Conservation (phyloP, 2,888 invertebrate species). For the Amphiduros pacificus region DNA sequence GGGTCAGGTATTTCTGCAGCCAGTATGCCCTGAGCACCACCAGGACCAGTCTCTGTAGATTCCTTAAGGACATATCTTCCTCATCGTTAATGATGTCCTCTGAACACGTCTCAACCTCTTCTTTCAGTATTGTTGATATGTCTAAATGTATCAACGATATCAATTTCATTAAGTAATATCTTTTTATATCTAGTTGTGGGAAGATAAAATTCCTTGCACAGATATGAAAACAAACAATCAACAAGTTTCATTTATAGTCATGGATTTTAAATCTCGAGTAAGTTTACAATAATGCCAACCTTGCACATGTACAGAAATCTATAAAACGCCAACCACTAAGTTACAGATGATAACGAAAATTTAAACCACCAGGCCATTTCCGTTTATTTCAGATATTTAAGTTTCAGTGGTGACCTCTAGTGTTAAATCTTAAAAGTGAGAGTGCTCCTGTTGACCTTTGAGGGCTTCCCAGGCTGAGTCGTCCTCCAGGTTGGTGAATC, state of each 20-base stretch:
- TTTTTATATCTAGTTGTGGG: neutral
- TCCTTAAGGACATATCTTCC: neutral
- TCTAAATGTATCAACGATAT: neutral
- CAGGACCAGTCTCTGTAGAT: slow-evolving; percentile 8
- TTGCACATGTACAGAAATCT: too few species aligned
- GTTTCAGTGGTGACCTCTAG: too few species aligned
- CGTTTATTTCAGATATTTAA: too few species aligned
- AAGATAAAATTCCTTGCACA: too few species aligned
- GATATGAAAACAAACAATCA: neutral
- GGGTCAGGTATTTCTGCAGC: slow-evolving; percentile 13
- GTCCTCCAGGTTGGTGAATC: neutral
- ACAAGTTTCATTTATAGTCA: too few species aligned
- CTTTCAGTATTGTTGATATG: neutral
- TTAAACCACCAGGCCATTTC: neutral
- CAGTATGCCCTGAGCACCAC: slow-evolving; percentile 11
- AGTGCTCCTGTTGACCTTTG: neutral
- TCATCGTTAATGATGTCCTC: neutral
- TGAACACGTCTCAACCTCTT: neutral
- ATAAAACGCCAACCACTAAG: too few species aligned
- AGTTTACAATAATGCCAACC: too few species aligned
- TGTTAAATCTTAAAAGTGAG: neutral
- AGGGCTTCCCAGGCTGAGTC: neutral
- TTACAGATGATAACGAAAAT: too few species aligned
- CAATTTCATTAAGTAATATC: neutral
- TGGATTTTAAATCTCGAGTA: too few species aligned